phyloP scores from a whole-genome alignment of 2,113 vertebrate genomes.

The Neogale vison region DNA sequence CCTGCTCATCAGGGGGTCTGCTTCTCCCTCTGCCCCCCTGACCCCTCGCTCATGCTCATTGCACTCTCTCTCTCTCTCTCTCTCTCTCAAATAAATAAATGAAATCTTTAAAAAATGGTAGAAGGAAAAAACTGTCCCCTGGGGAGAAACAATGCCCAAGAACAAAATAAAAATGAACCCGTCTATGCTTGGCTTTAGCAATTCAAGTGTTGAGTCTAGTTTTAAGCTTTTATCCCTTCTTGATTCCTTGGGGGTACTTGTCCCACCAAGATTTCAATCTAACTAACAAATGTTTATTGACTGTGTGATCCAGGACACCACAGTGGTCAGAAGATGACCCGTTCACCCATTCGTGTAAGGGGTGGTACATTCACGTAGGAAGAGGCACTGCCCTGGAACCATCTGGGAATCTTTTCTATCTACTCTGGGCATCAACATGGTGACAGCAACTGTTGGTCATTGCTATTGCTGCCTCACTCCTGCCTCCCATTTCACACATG shows the following conservation, averaged over 20 bases:
- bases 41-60: background rate
- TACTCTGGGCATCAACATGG: background rate
- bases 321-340: background rate
- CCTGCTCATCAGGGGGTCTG: background rate
- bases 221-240: conserved; percentile 11
- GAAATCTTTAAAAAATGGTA: background rate
- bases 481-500: background rate
- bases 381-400: background rate
- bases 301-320: background rate
- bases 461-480: background rate
- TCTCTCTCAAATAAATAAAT: background rate
- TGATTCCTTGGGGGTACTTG: background rate
- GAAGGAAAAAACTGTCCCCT: background rate
- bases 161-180: background rate
- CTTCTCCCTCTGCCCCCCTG: background rate
- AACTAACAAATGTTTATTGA: background rate
- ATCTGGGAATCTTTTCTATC: background rate
- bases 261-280: background rate
- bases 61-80: background rate
- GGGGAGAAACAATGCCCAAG: background rate
- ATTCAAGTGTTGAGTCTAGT: background rate
- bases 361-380: no score
- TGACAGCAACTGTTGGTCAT: background rate
- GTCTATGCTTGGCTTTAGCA: background rate
- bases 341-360: background rate